Evolutionary conservation across 2,113 vertebrate genomes (phyloP).

Genomic region (Synchiropus splendidus): DNA sequence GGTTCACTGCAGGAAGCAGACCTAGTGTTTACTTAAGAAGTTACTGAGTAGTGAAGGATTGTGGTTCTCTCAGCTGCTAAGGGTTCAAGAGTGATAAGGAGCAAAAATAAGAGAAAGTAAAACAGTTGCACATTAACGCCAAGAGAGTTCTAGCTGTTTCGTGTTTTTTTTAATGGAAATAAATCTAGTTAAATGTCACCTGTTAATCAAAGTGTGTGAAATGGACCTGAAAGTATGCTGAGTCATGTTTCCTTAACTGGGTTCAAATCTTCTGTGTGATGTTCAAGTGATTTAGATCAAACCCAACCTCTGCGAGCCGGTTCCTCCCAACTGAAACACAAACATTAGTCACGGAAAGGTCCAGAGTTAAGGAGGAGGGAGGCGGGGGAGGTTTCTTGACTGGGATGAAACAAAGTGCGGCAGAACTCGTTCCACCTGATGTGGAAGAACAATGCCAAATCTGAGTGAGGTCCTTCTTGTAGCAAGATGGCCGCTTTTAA

Average conservation of each 20-base stretch:
- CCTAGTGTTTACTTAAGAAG: constrained; percentile 53
- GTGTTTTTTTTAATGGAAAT: background rate
- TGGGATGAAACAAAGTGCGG: constrained; percentile 19
- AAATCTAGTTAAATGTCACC: too few species aligned
- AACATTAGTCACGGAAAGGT: constrained; percentile 28
- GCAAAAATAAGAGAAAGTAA: constrained; percentile 14
- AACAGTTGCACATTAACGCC: too few species aligned
- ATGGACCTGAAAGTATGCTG: too few species aligned
- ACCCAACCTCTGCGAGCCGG: background rate
- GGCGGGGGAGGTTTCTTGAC: constrained; percentile 12
- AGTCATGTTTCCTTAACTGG: too few species aligned
- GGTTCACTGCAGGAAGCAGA: constrained; percentile 40
- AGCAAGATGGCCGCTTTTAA: too few species aligned
- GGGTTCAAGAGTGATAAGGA: too few species aligned
- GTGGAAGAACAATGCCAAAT: background rate
- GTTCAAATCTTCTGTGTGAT: background rate
- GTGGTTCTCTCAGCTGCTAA: constrained; percentile 22
- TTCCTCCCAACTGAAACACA: constrained; percentile 19
- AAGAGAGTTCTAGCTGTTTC: background rate
- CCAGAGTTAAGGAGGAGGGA: background rate
- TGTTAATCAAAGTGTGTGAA: too few species aligned
- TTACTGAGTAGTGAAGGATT: constrained; percentile 49
- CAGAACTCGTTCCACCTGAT: constrained; percentile 36
- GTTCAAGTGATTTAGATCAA: background rate
- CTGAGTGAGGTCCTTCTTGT: too few species aligned